Base-by-base conservation (phyloP, 2,888 invertebrate genomes). In the Galeopsomyia nigrocyanea region DNA sequence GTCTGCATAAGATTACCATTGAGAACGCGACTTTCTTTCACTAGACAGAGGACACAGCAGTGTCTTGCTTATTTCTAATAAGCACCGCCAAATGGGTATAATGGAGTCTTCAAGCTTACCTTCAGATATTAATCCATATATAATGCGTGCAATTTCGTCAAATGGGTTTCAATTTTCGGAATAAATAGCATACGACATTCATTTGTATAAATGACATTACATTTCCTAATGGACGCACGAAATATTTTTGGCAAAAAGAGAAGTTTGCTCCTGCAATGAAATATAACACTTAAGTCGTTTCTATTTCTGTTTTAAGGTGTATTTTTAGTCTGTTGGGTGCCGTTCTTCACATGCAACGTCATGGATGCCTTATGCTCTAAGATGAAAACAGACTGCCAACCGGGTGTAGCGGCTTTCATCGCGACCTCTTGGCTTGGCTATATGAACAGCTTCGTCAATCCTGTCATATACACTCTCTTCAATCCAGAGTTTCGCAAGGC, bases 401-500 rank as follows among this genome's bases (percentile, higher is more conserved):
- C 96, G 0, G 93, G 96, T 26, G 91, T 97, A 79, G 93, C 94
- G 22, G 94, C 94, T 63, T 99, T 99, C 88, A 94, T 98, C 83
- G 89, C 97, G 77, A 97, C 97, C 78, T 97, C 98, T 39, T 99
- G 99, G 99, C 90, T 99, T 72, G 99, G 99, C 64, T 99, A 99
- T 88, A 97, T 99, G 90, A 99, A 97, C 88, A 95, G 95, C 81
- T 95, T 95, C 85, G 93, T 95, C 75, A 96, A 96, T 88, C 97
- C 97, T 13, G 94, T 97, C 79, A 97, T 97, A 83, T 97, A 97
- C 87, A 96, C 96, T 74, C 96, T 96, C 84, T 95, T 97, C 88
- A 98, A 98, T 89, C 96, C 96, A 0, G 99, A 99, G 87, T 99
- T 99, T 89, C 91, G 99, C 78, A 97, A 98, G 89, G 99, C 99